These are phyloP conservation scores for Ceratosolen fusciceps DNA, from an alignment of 1,140 invertebrate species.

Conservation along the genomic window DNA sequence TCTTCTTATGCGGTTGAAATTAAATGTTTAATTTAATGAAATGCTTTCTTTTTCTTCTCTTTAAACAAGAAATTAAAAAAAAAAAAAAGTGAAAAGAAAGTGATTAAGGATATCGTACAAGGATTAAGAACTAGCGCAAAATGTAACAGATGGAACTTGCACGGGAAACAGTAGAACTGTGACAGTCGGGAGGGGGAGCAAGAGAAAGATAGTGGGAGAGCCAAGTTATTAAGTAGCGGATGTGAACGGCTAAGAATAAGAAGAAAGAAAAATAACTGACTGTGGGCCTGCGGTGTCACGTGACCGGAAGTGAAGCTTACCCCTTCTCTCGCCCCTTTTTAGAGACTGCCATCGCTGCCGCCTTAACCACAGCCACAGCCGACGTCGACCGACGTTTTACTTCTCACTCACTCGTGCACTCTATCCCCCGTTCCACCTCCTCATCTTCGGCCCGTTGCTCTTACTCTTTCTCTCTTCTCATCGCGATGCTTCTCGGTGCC, in stretches of 20 bases:
- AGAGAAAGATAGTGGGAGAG: slow-evolving; percentile 52
- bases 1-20: background rate
- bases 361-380: slow-evolving; percentile 8
- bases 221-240: slow-evolving; percentile 68
- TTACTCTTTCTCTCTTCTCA: too few relatives aligned
- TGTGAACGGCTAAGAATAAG: slow-evolving; percentile 70
- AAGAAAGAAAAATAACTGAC: slow-evolving; percentile 71
- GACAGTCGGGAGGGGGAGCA: slow-evolving; percentile 10
- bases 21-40: background rate
- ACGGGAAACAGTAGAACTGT: background rate
- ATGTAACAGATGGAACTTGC: slow-evolving; percentile 17
- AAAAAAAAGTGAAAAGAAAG: slow-evolving; percentile 5
- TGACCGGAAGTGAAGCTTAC: slow-evolving; percentile 69
- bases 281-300: slow-evolving; percentile 67
- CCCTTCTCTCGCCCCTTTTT: slow-evolving; percentile 56
- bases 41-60: background rate
- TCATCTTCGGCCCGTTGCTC: background rate
- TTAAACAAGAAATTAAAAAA: background rate
- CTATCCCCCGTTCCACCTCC: slow-evolving; percentile 43
- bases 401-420: background rate
- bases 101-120: slow-evolving; percentile 17
- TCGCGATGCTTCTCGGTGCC: too few relatives aligned
- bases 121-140: background rate
- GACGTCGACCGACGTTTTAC: background rate
- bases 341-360: slow-evolving; percentile 19